Percentiles rank a stretch among this genome's conserved stretches.
phyloP scores from a whole-genome alignment of 2,888 invertebrate genomes.

The Allacma fusca region DNA sequence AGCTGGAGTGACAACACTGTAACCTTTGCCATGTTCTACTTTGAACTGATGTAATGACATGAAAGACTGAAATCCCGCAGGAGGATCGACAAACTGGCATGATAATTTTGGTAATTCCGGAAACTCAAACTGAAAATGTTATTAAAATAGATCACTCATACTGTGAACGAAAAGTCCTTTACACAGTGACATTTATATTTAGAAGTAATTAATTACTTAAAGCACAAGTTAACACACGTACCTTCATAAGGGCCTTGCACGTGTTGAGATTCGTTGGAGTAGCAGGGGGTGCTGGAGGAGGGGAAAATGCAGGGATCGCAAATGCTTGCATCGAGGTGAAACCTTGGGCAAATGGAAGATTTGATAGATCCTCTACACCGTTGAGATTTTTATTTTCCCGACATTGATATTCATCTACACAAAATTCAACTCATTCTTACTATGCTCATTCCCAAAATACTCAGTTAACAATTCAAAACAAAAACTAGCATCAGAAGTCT shows the following conservation, averaged over 20 bases:
- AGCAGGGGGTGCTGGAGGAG: constrained; percentile 55
- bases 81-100: constrained; percentile 56
- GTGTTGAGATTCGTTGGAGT: constrained; percentile 56
- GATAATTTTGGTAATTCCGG: constrained; percentile 58
- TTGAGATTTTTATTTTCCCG: constrained; percentile 22
- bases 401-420: constrained; percentile 8
- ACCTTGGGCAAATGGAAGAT: constrained; percentile 18
- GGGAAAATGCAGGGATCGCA: constrained; percentile 19
- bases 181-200: no score
- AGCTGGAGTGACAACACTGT: constrained; percentile 37
- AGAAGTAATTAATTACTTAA: constrained; percentile 17
- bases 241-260: constrained; percentile 60
- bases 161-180: no score
- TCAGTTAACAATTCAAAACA: background rate
- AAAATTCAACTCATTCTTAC: background rate
- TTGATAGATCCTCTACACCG: background rate
- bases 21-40: constrained; percentile 49
- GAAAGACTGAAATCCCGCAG: constrained; percentile 54
- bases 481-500: no score
- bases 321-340: constrained; percentile 24
- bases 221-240: constrained; percentile 29
- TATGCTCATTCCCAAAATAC: background rate
- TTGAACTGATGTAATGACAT: constrained; percentile 54
- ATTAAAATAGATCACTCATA: no score
- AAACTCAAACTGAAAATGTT: constrained; percentile 55